These are phyloP conservation scores for Nicator chloris DNA, from an alignment of 2,113 vertebrate species.

Conservation along the genomic window DNA sequence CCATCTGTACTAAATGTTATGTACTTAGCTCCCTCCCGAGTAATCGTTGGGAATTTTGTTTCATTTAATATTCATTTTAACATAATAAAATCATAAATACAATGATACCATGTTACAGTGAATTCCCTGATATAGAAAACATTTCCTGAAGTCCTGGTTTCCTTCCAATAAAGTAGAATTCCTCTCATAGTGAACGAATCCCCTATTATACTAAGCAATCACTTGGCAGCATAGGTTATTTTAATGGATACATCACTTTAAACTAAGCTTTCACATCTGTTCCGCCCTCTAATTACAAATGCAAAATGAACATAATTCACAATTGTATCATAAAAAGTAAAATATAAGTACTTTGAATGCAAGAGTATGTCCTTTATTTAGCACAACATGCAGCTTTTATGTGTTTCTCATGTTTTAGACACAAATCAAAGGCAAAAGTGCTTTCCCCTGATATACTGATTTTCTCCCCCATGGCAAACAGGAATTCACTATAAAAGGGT, in stretches of 20 bases:
- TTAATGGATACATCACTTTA: constrained; percentile 70
- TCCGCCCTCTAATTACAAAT: constrained; percentile 72
- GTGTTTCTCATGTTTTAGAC: constrained; percentile 54
- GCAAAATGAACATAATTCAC: constrained; percentile 66
- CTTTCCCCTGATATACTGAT: constrained; percentile 40
- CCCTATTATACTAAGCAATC: constrained; percentile 57
- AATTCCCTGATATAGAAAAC: constrained; percentile 71
- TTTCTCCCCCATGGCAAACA: constrained; percentile 51
- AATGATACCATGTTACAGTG: constrained; percentile 71
- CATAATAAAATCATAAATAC: constrained; percentile 90
- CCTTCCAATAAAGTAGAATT: constrained; percentile 61
- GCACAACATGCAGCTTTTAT: constrained; percentile 58
- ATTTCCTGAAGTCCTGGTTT: constrained; percentile 67
- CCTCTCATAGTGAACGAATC: constrained; percentile 38
- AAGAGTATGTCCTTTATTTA: constrained; percentile 66
- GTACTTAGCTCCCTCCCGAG: constrained; percentile 86
- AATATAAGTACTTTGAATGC: constrained; percentile 68
- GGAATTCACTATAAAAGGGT: constrained; percentile 66
- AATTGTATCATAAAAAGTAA: constrained; percentile 67
- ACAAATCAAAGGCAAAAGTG: constrained; percentile 58
- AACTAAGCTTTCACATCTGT: constrained; percentile 70
- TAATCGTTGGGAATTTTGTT: constrained; percentile 87
- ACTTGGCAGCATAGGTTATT: constrained; percentile 68
- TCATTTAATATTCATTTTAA: constrained; percentile 95
- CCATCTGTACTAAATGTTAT: constrained; percentile 80